A percentile compares a stretch with the other conserved stretches of the same genome.
Conservation (phyloP, 92 coral and sea anemone genomes). For the Heliopora coerulea region DNA sequence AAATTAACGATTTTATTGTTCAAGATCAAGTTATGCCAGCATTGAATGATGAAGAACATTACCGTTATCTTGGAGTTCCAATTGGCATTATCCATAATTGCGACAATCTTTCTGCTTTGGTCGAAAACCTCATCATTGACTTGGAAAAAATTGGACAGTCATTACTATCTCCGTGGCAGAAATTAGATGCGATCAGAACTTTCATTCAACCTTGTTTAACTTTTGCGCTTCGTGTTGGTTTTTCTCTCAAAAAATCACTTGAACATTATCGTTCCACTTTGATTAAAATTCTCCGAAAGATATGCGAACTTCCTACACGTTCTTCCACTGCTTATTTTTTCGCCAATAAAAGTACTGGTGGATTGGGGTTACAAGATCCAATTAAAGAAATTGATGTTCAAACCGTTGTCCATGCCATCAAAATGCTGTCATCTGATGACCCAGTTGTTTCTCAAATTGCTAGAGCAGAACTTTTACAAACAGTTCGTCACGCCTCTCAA, state of each 20-base stretch:
- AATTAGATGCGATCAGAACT: constrained; percentile 36
- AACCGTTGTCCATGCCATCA: not conserved
- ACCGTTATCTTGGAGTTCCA: constrained; percentile 6
- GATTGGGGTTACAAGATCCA: not conserved
- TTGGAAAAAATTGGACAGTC: constrained; percentile 12
- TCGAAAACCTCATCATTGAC: constrained; percentile 6
- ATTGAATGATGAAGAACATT: not conserved
- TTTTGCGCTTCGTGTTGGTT: constrained; percentile 24
- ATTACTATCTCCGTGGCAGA: constrained; percentile 38
- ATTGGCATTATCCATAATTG: not conserved
- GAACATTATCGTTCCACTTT: not conserved
- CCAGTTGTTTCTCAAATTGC: not conserved
- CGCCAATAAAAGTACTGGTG: not conserved
- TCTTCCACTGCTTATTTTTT: not conserved
- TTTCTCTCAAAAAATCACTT: not conserved
- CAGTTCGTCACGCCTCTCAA: not conserved
- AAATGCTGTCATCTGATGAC: not conserved
- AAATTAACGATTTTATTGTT: not conserved
- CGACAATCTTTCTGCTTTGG: not conserved
- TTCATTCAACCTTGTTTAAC: constrained; percentile 37
- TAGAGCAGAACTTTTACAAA: not conserved
- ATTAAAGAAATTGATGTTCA: not conserved
- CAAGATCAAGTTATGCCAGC: not conserved
- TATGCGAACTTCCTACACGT: not conserved
- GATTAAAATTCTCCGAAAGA: not conserved